Evolutionary conservation across 2,113 vertebrate genomes (phyloP), one percentile per base, ranked within the genome.

Genomic region (Poeciliopsis occidentalis): DNA sequence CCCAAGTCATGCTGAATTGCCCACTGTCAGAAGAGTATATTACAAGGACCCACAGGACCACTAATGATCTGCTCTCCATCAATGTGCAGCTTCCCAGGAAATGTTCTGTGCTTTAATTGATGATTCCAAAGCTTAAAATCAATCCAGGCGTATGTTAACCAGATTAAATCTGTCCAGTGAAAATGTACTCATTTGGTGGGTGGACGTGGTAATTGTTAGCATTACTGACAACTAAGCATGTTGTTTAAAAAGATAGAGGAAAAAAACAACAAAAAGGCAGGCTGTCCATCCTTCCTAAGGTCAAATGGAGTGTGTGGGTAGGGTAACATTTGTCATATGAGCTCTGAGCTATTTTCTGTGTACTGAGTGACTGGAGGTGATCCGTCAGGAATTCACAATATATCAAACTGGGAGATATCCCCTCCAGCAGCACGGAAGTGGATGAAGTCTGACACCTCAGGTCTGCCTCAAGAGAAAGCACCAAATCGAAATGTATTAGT

Each of bases 41-140:
- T 92, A 94, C 94, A 93, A 85, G 76, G 64, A 88, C 86, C 89
- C 89, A 83, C 84, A 92, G 90, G 91, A 84, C 84, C 81, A 73
- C 88, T 92, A 94, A 92, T 91, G 91, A 93, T 92, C 87, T 75
- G 76, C 86, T 88, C 81, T 90, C 87, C 83, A 87, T 94, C 93
- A 91, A 85, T 75, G 86, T 80, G 90, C 84, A 73, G 87, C 89
- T 86, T 87, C 75, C 80, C 88, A 91, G 89, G 91, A 95, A 93
- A 93, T 86, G 88, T 88, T 87, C 78, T 13, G 11, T 75, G 64
- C 79, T 77, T 88, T 92, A 93, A 93, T 94, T 90, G 93, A 94
- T 85, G 85, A 89, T 92, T 93, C 67, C 29, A 80, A 82, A 88
- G 88, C 85, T 76, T 90, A 84, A 91, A 92, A 95, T 96, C 94